Percentiles rank a stretch among this genome's conserved stretches.
Conservation (phyloP, 2,888 invertebrate species). For the Rapana venosa region DNA sequence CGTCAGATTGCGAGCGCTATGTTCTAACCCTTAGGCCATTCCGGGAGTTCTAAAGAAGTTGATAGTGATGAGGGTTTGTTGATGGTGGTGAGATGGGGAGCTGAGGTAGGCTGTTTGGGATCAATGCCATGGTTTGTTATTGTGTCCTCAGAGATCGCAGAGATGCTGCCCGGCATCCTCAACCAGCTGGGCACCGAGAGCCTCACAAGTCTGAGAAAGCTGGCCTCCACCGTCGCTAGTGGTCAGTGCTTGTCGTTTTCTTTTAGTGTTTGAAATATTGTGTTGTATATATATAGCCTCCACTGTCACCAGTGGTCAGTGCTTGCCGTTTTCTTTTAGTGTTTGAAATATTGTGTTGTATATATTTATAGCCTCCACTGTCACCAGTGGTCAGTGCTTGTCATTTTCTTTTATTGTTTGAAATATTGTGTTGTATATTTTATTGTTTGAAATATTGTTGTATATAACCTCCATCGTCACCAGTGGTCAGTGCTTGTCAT, state of each 20-base stretch:
- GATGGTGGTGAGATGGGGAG: no score
- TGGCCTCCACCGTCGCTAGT: conserved; percentile 75
- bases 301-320: conserved; percentile 63
- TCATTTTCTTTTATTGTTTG: neutral
- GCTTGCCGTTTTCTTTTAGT: neutral
- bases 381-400: conserved; percentile 58
- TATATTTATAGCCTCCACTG: conserved; percentile 46
- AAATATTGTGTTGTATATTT: no score
- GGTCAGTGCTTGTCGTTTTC: conserved; percentile 41
- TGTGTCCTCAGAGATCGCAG: conserved; percentile 87
- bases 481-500: no score
- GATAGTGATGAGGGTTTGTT: no score
- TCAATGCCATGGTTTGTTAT: no score
- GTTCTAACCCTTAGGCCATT: no score
- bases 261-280: neutral
- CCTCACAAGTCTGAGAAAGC: conserved; percentile 93
- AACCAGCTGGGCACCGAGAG: conserved; percentile 98
- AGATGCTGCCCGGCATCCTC: conserved; percentile 98
- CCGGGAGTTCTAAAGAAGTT: no score
- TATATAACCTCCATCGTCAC: no score
- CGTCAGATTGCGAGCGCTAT: no score
- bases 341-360: neutral
- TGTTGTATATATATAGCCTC: conserved; percentile 67
- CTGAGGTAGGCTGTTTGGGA: no score
- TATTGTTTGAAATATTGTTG: no score